These are phyloP conservation scores for Orchesellides sinensis DNA, from an alignment of 2,888 invertebrate species.

Conservation along the genomic window DNA sequence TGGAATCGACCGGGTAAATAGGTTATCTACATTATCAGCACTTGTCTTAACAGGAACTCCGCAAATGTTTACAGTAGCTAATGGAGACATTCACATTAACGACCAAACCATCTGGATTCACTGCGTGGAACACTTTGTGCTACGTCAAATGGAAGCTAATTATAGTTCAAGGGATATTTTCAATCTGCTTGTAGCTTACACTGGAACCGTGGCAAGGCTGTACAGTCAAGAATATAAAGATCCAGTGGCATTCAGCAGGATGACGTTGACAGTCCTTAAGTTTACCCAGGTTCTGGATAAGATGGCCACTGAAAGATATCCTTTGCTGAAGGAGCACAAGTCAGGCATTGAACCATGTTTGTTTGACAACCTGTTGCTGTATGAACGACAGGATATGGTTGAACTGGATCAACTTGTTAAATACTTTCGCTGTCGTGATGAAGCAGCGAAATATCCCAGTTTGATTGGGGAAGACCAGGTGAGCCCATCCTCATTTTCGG, in stretches of 20 bases:
- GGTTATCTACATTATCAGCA: not conserved
- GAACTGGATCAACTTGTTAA: conserved; percentile 22
- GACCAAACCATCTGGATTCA: not conserved
- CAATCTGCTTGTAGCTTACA: not conserved
- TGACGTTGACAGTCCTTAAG: not conserved
- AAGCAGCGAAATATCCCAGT: not conserved
- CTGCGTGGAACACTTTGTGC: not conserved
- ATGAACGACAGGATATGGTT: conserved; percentile 9
- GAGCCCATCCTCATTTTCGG: not conserved
- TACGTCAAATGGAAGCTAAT: not conserved
- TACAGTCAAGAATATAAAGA: conserved; percentile 21
- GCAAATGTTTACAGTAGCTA: not conserved
- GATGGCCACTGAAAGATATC: not conserved
- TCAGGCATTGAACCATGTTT: not conserved
- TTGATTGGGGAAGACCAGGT: not conserved
- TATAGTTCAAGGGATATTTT: not conserved
- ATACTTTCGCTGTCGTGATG: conserved; percentile 13
- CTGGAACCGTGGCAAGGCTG: not conserved
- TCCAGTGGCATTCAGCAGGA: conserved; percentile 34
- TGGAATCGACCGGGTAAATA: not conserved
- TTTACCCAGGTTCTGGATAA: conserved; percentile 17
- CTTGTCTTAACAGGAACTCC: not conserved
- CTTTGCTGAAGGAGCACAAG: conserved; percentile 19
- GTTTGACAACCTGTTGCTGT: conserved; percentile 32
- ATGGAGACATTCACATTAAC: not conserved